Percentiles rank a stretch among this genome's conserved stretches.
These are phyloP conservation scores for Sebastes ruberrimus DNA, from an alignment of 2,797 vertebrate species.

Conservation along the genomic window DNA sequence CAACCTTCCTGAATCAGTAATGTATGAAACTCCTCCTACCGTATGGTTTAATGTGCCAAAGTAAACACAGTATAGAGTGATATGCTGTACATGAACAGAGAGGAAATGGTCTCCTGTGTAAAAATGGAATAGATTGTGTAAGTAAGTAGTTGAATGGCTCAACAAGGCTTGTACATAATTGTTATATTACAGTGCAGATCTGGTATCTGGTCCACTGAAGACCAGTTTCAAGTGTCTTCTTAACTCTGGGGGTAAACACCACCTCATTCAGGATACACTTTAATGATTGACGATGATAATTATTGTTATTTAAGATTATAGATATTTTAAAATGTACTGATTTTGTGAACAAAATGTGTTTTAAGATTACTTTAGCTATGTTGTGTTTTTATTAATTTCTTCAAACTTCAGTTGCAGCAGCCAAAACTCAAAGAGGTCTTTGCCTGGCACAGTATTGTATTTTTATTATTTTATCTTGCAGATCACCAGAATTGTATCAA, in stretches of 20 bases:
- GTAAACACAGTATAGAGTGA: slow-evolving; percentile 44
- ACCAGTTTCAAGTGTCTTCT: slow-evolving; percentile 77
- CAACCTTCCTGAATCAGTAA: slow-evolving; percentile 19
- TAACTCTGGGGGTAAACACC: slow-evolving; percentile 61
- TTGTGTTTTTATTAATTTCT: slow-evolving; percentile 37
- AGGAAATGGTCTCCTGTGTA: slow-evolving; percentile 46
- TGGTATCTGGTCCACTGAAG: slow-evolving; percentile 74
- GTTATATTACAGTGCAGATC: slow-evolving; percentile 71
- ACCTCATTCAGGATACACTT: slow-evolving; percentile 70
- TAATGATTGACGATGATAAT: slow-evolving; percentile 53
- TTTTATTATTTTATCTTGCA: slow-evolving; percentile 67
- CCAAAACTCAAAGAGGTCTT: slow-evolving; percentile 65
- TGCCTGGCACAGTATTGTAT: slow-evolving; percentile 76
- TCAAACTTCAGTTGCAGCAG: slow-evolving; percentile 65
- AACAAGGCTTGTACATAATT: slow-evolving; percentile 74
- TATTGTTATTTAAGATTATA: slow-evolving; percentile 73
- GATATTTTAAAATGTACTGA: slow-evolving; percentile 65
- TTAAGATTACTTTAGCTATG: slow-evolving; percentile 62
- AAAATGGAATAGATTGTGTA: slow-evolving; percentile 52
- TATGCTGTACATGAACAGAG: slow-evolving; percentile 45
- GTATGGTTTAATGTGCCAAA: slow-evolving; percentile 75
- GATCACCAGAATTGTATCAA: slow-evolving; percentile 66
- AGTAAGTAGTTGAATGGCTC: slow-evolving; percentile 62
- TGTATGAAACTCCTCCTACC: slow-evolving; percentile 26
- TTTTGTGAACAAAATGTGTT: slow-evolving; percentile 74